These are phyloP conservation scores for Odontesthes bonariensis DNA, from an alignment of 2,113 vertebrate genomes.

Conservation along the genomic window DNA sequence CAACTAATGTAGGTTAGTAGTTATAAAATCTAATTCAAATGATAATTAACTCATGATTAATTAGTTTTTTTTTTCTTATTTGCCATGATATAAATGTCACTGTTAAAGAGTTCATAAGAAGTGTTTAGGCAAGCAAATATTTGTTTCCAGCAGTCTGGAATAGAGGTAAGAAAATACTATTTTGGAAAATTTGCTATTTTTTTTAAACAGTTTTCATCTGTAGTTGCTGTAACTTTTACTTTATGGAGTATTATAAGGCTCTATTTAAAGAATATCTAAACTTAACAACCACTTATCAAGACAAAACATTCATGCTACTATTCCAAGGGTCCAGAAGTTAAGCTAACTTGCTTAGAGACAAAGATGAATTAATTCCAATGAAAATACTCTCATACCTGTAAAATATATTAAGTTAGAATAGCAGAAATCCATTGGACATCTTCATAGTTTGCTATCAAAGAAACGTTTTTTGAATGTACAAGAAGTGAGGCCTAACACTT, in stretches of 20 bases:
- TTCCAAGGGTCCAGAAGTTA: neutral
- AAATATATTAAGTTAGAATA: neutral
- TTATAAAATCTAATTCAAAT: neutral
- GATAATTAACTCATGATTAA: neutral
- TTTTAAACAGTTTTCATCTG: neutral
- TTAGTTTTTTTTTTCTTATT: neutral
- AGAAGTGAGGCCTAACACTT: neutral
- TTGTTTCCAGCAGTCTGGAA: neutral
- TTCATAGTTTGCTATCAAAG: too few relatives aligned
- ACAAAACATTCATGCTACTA: neutral
- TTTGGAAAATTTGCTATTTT: neutral
- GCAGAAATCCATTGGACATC: neutral
- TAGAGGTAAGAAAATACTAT: slow-evolving; percentile 20
- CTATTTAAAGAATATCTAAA: neutral
- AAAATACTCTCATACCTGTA: neutral
- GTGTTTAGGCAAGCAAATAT: neutral
- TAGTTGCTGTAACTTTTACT: neutral
- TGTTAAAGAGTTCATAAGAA: neutral
- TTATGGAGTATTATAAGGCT: neutral
- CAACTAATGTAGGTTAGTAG: neutral
- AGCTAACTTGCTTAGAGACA: slow-evolving; percentile 28
- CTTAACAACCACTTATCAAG: too few relatives aligned
- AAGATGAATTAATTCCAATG: neutral
- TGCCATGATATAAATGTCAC: neutral
- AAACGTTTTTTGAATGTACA: neutral